A percentile compares a stretch with the other conserved stretches of the same genome.
phyloP scores from a whole-genome alignment of 1,140 invertebrate species.

The Octopus bimaculoides region DNA sequence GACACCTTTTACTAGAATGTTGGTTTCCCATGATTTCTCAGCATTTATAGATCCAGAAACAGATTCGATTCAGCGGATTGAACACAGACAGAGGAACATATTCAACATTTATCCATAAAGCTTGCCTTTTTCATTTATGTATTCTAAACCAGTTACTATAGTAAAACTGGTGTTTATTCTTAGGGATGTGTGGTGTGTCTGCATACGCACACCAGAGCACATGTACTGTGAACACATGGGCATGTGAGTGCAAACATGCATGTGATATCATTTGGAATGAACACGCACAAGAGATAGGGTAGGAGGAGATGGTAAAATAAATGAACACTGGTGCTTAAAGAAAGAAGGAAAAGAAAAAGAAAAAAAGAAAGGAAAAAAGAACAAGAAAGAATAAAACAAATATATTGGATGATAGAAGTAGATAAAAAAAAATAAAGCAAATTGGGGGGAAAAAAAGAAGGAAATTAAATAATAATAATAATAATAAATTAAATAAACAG shows the following conservation, averaged over 20 bases:
- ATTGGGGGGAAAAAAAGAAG: background rate
- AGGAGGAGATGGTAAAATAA: background rate
- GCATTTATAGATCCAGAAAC: background rate
- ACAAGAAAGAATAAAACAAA: background rate
- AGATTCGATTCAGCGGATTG: background rate
- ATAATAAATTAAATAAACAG: background rate
- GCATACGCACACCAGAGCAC: too few species aligned
- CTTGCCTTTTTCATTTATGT: too few species aligned
- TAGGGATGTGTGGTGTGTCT: too few species aligned
- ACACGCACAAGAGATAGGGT: background rate
- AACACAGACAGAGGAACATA: too few species aligned
- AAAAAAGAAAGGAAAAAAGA: background rate
- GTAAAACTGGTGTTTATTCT: background rate
- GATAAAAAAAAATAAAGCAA: background rate
- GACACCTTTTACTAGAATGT: background rate
- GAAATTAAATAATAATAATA: background rate
- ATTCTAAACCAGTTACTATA: background rate
- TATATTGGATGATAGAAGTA: background rate
- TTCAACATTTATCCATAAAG: too few species aligned
- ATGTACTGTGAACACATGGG: too few species aligned
- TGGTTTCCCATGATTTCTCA: slow-evolving; percentile 3
- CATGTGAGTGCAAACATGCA: background rate
- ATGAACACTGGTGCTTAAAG: background rate
- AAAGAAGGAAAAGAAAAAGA: background rate
- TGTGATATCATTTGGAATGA: background rate